Base-by-base conservation (phyloP, 2,113 vertebrate genomes). In the Numida meleagris region DNA sequence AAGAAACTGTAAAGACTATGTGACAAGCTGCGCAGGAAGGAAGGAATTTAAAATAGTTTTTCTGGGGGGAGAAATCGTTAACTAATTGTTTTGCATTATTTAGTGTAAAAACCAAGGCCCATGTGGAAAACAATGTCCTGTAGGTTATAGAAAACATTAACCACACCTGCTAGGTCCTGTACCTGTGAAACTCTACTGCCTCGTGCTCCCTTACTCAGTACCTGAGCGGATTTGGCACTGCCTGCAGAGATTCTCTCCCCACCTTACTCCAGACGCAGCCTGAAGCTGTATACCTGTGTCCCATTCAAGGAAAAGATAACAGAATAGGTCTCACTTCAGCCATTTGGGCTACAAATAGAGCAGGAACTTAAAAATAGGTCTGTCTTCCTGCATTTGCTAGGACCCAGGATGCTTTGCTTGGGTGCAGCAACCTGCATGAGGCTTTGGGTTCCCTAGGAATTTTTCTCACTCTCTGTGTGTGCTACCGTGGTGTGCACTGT, bases 231-330 rank as follows among this genome's bases (percentile, higher is more conserved):
- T 33, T 80, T 62, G 36, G 10, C 13, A 29, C 17, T 55, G 38
- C 50, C 34, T 68, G 36, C 40, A 61, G n/a, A 43, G 34, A 25
- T 10, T 84, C 4, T 66, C 18, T 15, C 7, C 27, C 7, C 2
- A 7, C 1, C 7, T 34, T 24, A 24, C 25, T 9, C 45, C 27
- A 55, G 43, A 20, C 1, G 2, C 4, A 71, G n/a, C 14, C 24
- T 58, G 19, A 51, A 50, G 38, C 50, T n/a, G 1, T 20, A 11
- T 8, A 29, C 13, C 1, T 4, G 25, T 14, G 33, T 53, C 16
- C 33, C 8, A 23, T 75, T 85, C 78, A 42, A 71, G 18, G 21
- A 68, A 3, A n/a, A 7, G 3, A 13, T 67, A 77, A 50, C 4
- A 38, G 13, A 76, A 42, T 12, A 63, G 19, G 12, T 33, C 6